Evolutionary conservation across 2,797 vertebrate species (phyloP).

Genomic region (Sternarchorhynchus goeldii): DNA sequence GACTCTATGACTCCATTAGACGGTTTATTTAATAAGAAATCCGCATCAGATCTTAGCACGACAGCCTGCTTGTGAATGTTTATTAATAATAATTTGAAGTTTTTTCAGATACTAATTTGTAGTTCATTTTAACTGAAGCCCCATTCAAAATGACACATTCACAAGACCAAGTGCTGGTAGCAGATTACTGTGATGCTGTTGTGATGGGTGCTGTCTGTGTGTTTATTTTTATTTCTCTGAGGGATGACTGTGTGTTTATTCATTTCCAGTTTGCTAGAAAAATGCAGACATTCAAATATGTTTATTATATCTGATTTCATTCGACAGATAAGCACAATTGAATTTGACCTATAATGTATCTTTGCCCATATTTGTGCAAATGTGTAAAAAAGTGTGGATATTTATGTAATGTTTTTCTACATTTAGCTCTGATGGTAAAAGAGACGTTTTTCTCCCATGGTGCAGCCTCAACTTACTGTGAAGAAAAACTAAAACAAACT

Average conservation of each 20-base stretch:
- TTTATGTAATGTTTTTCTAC: too few species aligned
- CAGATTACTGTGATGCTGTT: background rate
- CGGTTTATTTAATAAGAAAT: background rate
- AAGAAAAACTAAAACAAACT: too few species aligned
- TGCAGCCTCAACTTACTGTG: too few species aligned
- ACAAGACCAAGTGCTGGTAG: background rate
- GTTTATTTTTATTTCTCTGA: background rate
- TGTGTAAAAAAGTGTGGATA: too few species aligned
- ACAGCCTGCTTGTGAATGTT: background rate
- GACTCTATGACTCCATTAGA: background rate
- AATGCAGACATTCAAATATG: too few species aligned
- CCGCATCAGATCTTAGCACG: background rate
- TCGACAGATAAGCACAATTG: too few species aligned
- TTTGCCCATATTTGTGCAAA: too few species aligned
- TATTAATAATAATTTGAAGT: conserved; percentile 7
- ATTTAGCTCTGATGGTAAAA: too few species aligned
- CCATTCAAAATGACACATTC: background rate
- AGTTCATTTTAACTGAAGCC: conserved; percentile 8
- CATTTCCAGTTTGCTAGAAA: too few species aligned
- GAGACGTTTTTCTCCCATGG: too few species aligned
- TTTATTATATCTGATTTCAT: too few species aligned
- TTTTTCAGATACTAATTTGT: background rate
- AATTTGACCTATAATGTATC: too few species aligned
- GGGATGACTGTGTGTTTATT: background rate
- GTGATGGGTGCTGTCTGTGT: background rate